Evolutionary conservation across 1,140 invertebrate species (phyloP).

Genomic region (Episyrphus balteatus): DNA sequence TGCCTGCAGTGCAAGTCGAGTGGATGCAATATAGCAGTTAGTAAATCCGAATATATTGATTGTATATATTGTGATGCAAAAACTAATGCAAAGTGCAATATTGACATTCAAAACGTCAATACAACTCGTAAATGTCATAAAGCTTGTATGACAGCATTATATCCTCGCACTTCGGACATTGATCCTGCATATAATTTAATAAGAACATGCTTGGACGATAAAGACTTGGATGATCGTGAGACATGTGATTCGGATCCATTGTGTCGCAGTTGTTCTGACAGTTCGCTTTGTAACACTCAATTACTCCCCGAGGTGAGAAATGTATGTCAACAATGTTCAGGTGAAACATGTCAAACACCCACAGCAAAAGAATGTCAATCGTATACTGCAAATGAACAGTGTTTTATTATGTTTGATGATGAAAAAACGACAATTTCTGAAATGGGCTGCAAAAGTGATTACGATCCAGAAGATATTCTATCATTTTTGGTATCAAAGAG

Average conservation of each 20-base stretch:
- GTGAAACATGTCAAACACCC: conserved; percentile 16
- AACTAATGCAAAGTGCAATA: conserved; percentile 15
- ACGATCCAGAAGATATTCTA: conserved; percentile 18
- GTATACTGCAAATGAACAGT: conserved; percentile 16
- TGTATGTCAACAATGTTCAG: conserved; percentile 19
- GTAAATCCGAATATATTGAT: conserved; percentile 12
- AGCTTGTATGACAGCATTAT: conserved; percentile 26
- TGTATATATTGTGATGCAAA: conserved; percentile 23
- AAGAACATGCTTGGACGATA: conserved; percentile 23
- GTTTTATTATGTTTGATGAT: conserved; percentile 24
- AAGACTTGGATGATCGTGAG: conserved; percentile 20
- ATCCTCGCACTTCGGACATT: conserved; percentile 16
- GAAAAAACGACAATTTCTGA: conserved; percentile 9
- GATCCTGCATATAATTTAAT: conserved; percentile 17
- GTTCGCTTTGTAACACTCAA: no score
- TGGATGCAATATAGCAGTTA: conserved; percentile 20
- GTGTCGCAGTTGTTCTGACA: no score
- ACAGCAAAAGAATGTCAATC: conserved; percentile 19
- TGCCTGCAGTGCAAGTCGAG: conserved; percentile 26
- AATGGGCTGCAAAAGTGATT: conserved; percentile 24
- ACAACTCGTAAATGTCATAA: conserved; percentile 15
- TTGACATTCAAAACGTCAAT: conserved; percentile 13
- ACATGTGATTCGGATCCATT: conserved; percentile 7
- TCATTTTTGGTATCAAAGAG: conserved; percentile 12
- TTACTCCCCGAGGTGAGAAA: conserved; percentile 11